phyloP scores from a whole-genome alignment of 2,113 vertebrate genomes.

The Edolisoma coerulescens region DNA sequence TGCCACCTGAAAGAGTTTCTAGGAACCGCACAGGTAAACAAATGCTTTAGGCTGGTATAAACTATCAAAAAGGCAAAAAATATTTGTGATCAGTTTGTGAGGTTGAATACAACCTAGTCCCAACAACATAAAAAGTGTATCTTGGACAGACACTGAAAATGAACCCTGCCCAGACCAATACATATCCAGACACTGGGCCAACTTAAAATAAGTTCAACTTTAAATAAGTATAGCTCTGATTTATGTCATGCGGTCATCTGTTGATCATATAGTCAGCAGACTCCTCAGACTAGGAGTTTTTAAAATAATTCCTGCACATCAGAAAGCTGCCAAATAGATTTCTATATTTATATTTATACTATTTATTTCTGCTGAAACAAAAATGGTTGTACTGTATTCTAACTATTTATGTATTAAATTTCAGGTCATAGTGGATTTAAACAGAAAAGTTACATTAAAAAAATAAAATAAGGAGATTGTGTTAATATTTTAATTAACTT shows the following conservation, averaged over 20 bases:
- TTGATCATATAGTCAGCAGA: slow-evolving; percentile 7
- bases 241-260: slow-evolving; percentile 24
- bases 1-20: not conserved
- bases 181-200: not conserved
- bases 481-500: not conserved
- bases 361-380: slow-evolving; percentile 1
- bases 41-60: not conserved
- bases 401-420: not conserved
- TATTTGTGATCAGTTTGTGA: not conserved
- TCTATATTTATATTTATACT: not conserved
- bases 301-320: not conserved
- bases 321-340: slow-evolving; percentile 7
- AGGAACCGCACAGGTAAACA: not conserved
- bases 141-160: not conserved
- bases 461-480: not conserved
- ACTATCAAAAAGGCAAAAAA: not conserved
- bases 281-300: not conserved
- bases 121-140: not conserved
- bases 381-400: not conserved
- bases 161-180: not conserved
- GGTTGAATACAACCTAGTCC: not conserved
- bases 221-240: slow-evolving; percentile 13
- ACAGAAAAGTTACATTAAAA: not conserved
- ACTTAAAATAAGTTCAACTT: not conserved
- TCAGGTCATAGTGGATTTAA: not conserved